Evolutionary conservation across 2,797 vertebrate genomes (phyloP).

Genomic region (Dallia pectoralis): DNA sequence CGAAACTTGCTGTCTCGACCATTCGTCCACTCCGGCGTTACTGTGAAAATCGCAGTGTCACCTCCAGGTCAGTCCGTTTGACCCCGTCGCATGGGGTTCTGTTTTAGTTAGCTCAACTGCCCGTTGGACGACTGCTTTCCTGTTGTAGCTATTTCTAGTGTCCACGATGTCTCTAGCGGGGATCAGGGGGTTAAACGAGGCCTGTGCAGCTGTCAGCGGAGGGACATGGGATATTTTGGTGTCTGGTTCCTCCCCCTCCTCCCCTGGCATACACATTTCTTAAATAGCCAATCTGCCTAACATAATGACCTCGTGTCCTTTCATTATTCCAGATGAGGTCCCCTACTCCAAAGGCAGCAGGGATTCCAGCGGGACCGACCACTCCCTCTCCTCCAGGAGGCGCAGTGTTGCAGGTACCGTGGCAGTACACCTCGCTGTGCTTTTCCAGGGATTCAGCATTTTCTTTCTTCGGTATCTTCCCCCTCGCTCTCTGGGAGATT

Average conservation of each 20-base stretch:
- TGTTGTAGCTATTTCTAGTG: conserved; percentile 21
- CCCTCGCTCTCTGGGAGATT: neutral
- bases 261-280: conserved; percentile 34
- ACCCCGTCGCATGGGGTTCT: conserved; percentile 19
- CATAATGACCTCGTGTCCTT: conserved; percentile 33
- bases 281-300: conserved; percentile 22
- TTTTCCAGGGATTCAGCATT: neutral
- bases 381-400: conserved; percentile 82
- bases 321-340: conserved; percentile 84
- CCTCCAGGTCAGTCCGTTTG: conserved; percentile 20
- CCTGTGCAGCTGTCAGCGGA: conserved; percentile 40
- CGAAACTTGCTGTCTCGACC: conserved; percentile 35
- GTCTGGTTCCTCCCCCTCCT: conserved; percentile 23
- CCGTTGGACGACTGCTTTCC: conserved; percentile 26
- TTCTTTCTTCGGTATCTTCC: neutral
- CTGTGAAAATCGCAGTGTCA: conserved; percentile 32
- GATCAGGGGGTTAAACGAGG: conserved; percentile 35
- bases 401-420: conserved; percentile 92
- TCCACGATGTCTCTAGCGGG: conserved; percentile 32
- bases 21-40: conserved; percentile 31
- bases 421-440: conserved; percentile 25
- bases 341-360: conserved; percentile 92
- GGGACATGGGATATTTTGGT: conserved; percentile 19
- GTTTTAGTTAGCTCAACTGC: conserved; percentile 24
- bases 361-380: conserved; percentile 76